phyloP scores from a whole-genome alignment of 2,113 vertebrate genomes.

The Falcunculus frontatus region DNA sequence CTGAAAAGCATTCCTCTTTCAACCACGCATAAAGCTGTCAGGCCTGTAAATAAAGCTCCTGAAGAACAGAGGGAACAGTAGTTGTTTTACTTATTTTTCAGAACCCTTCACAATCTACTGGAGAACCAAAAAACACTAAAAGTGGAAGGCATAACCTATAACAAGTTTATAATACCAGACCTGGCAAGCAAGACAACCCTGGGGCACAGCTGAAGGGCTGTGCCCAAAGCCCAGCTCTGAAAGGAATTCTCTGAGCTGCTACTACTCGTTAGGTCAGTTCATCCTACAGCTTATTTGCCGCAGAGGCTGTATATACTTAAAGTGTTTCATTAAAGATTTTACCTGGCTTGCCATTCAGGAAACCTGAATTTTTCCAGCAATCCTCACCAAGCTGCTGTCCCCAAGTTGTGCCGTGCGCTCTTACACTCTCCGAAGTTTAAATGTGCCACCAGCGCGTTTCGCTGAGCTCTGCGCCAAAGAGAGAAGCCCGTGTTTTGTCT shows the following conservation, averaged over 20 bases:
- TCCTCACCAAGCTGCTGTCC: not conserved
- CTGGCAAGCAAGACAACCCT: no score
- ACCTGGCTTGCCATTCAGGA: slow-evolving; percentile 33
- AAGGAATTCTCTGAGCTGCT: not conserved
- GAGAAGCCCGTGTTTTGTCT: not conserved
- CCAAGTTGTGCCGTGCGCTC: not conserved
- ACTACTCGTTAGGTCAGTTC: accelerated
- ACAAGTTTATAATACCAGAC: not conserved
- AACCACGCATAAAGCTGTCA: not conserved
- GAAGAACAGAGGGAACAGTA: not conserved
- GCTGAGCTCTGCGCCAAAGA: accelerated
- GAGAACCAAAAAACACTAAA: not conserved
- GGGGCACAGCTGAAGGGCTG: not conserved
- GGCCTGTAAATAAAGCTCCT: not conserved
- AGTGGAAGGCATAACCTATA: not conserved
- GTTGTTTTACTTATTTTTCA: not conserved
- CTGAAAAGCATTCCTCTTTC: not conserved
- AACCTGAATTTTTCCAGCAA: not conserved
- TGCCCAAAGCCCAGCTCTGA: not conserved
- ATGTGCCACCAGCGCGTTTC: not conserved
- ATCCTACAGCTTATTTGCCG: not conserved
- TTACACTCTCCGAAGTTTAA: not conserved
- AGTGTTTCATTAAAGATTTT: not conserved
- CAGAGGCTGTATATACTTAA: accelerated
- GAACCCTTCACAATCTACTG: not conserved